Evolutionary conservation across 1,140 invertebrate genomes (phyloP), one percentile per base, ranked within the genome.

Genomic region (Pseudoatta argentina): DNA sequence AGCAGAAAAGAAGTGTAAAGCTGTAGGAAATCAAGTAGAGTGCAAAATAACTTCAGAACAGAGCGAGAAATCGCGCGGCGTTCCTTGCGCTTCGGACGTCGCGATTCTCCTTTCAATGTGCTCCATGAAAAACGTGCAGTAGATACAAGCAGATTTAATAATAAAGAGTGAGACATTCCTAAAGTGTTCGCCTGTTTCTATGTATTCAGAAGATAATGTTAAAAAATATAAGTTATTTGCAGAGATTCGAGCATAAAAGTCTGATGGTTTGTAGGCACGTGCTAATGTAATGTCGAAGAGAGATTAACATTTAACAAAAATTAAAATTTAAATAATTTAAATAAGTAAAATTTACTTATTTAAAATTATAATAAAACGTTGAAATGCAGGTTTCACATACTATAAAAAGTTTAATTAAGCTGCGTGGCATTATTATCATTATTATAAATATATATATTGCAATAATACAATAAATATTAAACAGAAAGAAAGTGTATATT

Each of bases 1-100:
- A 78, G 82, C 82, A 85, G 57, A 75, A 89, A 73, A 85, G 73
- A 69, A 86, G 69, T 81, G 85, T 61, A 39, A 88, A 89, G 87
- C 87, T 86, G 48, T 86, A 88, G 48, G 51, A 71, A 61, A 67
- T 85, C 66, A 63, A 71, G 39, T 87, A 64, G 85, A 66, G 86
- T 91, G 89, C 87, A 75, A 73, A 88, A 63, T 72, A 82, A 79
- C 55, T 24, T 51, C 16, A 88, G 44, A 61, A 51, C 34, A 89
- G 48, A 48, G 24, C 64, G 69, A 75, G 79, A 83, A 83, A 57
- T 75, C 79, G 69, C 78, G 66, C 55, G 69, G 79, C 79, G 69
- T 83, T 83, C 2, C 69, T 75, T 75, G 48, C 55, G 69, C n/a
- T 69, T 75, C 44, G 39, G 27, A 69, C n/a, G 24, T 79, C 48